A percentile compares a stretch with the other conserved stretches of the same genome.
These are phyloP conservation scores for Caracal caracal DNA, from an alignment of 2,113 vertebrate genomes.

Conservation along the genomic window DNA sequence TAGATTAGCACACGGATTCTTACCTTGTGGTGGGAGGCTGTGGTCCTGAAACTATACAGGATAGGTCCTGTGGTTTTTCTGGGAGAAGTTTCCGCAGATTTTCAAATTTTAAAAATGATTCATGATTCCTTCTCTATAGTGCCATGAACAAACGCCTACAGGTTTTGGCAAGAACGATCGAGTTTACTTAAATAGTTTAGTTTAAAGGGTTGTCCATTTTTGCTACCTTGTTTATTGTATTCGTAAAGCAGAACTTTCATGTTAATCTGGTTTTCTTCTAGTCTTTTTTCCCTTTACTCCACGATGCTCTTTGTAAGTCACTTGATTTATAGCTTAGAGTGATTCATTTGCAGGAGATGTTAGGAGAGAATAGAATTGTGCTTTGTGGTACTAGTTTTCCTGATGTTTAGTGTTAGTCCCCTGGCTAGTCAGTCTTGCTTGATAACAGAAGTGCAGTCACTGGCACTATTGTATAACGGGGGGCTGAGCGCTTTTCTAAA, in stretches of 20 bases:
- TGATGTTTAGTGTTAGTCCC: not conserved
- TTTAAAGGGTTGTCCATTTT: not conserved
- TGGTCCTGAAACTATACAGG: not conserved
- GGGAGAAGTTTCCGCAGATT: not conserved
- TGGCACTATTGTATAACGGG: not conserved
- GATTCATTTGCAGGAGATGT: not conserved
- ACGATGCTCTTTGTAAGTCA: not conserved
- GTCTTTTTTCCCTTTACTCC: not conserved
- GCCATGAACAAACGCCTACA: not conserved
- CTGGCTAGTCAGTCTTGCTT: not conserved
- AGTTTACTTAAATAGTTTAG: not conserved
- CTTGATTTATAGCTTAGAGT: not conserved
- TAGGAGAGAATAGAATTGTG: not conserved
- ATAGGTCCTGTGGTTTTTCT: not conserved
- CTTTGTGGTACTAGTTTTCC: not conserved
- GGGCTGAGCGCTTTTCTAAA: not conserved
- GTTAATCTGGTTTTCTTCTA: not conserved
- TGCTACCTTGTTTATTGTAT: not conserved
- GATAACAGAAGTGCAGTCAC: not conserved
- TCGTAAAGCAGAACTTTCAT: not conserved
- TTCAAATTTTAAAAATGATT: not conserved
- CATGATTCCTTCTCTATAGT: too few relatives aligned
- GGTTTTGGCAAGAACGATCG: not conserved
- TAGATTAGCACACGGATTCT: not conserved
- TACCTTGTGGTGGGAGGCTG: not conserved